Base-by-base conservation (phyloP, 2,888 invertebrate genomes). In the Callosobruchus maculatus region DNA sequence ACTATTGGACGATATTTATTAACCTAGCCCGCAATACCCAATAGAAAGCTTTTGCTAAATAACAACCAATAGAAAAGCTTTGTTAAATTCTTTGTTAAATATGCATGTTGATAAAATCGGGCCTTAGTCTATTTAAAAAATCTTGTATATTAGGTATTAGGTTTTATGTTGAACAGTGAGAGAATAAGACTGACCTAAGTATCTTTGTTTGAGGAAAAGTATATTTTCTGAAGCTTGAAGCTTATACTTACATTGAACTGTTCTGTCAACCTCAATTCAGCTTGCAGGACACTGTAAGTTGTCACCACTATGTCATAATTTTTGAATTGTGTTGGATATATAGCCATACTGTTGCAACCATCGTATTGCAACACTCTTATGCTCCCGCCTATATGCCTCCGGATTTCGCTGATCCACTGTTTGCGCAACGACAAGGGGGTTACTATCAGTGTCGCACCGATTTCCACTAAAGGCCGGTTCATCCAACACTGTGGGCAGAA, bases 371-470 rank as follows among this genome's bases (percentile, higher is more conserved):
- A 81, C n/a, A 92, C 88, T 73, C 86, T 88, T 0, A 91, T 82
- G 49, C 86, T 85, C 69, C 88, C 85, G 21, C 83, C 84, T 20
- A 92, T 85, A 83, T 94, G 94, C 77, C 90, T 91, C 49, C 86
- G 83, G 73, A 94, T 91, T 85, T 95, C 95, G 5, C 91, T 89
- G 26, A 89, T 87, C 95, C 95, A 95, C 83, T 95, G 94, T 77
- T 89, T 87, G 79, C 90, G 88, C 71, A 95, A 92, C 3, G 92
- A 87, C 2, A 83, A 82, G 0, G 95, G 95, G 0, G 93, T 90
- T 1, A 95, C 90, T 78, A 95, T 94, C 70, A 95, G 86, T 0
- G 95, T 95, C 0, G 92, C 91, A 21, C 88, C 87, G 0, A 92
- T 90, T 71, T 88, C 85, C 0, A 91, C 80, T 2, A 88, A 88